Conservation (phyloP, 2,797 vertebrate species). For the Lacerta viridis region DNA sequence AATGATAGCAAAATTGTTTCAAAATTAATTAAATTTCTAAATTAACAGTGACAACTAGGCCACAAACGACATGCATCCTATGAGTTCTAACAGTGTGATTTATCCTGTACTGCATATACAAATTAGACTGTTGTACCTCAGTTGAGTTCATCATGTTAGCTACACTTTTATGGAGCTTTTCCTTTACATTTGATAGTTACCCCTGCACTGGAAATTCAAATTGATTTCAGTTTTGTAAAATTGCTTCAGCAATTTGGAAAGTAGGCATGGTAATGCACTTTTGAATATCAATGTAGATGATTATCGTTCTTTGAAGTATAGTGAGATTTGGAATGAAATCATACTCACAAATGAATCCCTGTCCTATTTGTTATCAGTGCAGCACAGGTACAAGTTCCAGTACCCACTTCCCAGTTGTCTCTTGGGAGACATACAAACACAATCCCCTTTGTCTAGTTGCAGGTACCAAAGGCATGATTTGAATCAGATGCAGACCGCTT, state of each 20-base stretch:
- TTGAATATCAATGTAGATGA: neutral
- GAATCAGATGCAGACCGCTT: neutral
- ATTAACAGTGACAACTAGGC: constrained; percentile 56
- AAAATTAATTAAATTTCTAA: constrained; percentile 48
- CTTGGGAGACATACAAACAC: neutral
- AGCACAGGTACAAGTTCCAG: neutral
- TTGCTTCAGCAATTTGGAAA: neutral
- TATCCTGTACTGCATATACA: constrained; percentile 27
- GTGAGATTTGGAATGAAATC: neutral
- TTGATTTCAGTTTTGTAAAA: neutral
- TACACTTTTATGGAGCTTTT: neutral
- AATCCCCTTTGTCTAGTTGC: neutral
- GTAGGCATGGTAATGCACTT: neutral
- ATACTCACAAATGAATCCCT: neutral
- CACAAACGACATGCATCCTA: neutral
- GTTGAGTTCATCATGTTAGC: neutral
- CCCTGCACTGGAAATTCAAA: no score
- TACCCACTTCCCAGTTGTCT: neutral
- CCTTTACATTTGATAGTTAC: no score
- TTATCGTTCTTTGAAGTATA: neutral
- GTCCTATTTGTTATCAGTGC: neutral
- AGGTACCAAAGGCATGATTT: neutral
- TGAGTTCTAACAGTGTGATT: constrained; percentile 12
- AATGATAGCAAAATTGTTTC: constrained; percentile 22
- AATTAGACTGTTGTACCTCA: neutral